Evolutionary conservation across 2,888 invertebrate species (phyloP).

Genomic region (Scaptomyza flava): DNA sequence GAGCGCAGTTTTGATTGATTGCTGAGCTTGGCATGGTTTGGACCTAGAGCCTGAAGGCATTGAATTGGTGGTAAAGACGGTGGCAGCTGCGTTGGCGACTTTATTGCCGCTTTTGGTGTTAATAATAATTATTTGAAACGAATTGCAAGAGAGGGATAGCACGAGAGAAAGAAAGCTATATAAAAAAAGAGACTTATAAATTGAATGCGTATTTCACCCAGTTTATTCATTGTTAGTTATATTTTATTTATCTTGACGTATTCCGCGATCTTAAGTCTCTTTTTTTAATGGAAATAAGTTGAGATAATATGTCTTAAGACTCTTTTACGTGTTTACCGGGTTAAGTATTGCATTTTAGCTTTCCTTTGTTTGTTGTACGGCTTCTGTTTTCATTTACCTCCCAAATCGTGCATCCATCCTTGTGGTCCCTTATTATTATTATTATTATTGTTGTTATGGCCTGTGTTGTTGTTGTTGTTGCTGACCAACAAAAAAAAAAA

Average conservation of each 20-base stretch:
- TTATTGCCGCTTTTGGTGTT: constrained; percentile 69
- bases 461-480: constrained; percentile 1
- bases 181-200: too few species aligned
- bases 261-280: too few species aligned
- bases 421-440: constrained; percentile 26
- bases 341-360: background rate
- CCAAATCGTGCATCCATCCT: constrained; percentile 2
- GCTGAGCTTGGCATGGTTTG: constrained; percentile 26
- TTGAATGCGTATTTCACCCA: too few species aligned
- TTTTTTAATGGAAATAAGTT: background rate
- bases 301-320: background rate
- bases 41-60: constrained; percentile 26
- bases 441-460: background rate
- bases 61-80: background rate
- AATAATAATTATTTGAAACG: constrained; percentile 69
- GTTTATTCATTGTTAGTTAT: too few species aligned
- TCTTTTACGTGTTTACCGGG: background rate
- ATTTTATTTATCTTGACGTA: too few species aligned
- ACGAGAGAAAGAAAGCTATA: background rate
- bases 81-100: constrained; percentile 26
- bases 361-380: constrained; percentile 2
- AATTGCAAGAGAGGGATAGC: constrained; percentile 30
- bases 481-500: constrained; percentile 14
- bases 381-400: constrained; percentile 5
- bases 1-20: constrained; percentile 67